Evolutionary conservation across 2,113 vertebrate genomes (phyloP).

Genomic region (Bucco capensis): DNA sequence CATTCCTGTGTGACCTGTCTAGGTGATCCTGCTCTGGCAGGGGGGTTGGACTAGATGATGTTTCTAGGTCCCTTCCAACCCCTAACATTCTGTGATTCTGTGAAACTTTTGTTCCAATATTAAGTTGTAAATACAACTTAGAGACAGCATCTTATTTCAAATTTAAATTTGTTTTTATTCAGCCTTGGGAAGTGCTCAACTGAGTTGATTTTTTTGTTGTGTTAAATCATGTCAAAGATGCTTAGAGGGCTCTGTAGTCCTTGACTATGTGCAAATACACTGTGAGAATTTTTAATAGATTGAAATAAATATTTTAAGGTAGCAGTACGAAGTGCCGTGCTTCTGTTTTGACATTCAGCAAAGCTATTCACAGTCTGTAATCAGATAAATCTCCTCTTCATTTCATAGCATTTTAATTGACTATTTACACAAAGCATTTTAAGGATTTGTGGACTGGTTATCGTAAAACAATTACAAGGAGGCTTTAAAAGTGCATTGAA

Average conservation of each 20-base stretch:
- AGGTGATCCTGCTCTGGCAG: too few relatives aligned
- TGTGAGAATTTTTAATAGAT: constrained; percentile 28
- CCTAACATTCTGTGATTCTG: too few relatives aligned
- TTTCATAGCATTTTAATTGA: constrained; percentile 45
- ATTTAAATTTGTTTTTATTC: constrained; percentile 39
- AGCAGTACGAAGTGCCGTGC: background rate
- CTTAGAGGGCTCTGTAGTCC: background rate
- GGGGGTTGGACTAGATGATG: too few relatives aligned
- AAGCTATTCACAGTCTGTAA: background rate
- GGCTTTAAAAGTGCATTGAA: background rate
- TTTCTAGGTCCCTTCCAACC: too few relatives aligned
- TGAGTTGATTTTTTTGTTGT: constrained; percentile 44
- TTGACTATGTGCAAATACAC: constrained; percentile 18
- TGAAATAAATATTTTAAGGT: constrained; percentile 44
- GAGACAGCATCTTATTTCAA: constrained; percentile 41
- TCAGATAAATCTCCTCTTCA: constrained; percentile 31
- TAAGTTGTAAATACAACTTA: constrained; percentile 32
- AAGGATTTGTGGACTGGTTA: constrained; percentile 7
- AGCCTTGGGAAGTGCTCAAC: background rate
- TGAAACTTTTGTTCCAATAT: constrained; percentile 45
- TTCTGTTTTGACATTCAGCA: constrained; percentile 2
- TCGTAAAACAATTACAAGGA: background rate
- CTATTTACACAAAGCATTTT: background rate
- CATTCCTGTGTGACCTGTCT: too few relatives aligned
- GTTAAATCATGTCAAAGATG: constrained; percentile 24